Evolutionary conservation across 2,797 vertebrate species (phyloP), one percentile per base, ranked within the genome.

Genomic region (Syngnathus acus): DNA sequence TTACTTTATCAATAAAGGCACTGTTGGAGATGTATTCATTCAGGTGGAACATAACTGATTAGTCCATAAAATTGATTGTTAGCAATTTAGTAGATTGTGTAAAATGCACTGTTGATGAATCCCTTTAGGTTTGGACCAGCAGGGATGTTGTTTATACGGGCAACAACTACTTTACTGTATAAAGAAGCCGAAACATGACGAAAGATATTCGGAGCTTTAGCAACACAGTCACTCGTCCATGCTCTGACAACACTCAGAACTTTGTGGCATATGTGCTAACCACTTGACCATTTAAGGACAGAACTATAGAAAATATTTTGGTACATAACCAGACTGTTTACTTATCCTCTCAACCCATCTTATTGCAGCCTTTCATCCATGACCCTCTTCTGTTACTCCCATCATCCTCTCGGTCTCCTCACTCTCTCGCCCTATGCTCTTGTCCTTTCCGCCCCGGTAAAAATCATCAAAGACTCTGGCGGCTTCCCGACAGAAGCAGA

Each of bases 401-500:
- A 59, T 65, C 59, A 62, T 59, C 37, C 60, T 40, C 53, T 59
- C 62, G 37, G n/a, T 64, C 23, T 66, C 51, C 19, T 69, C 21
- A 0, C 60, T 63, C 0, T 0, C 67, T 69, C 51, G 26, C 42
- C 59, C 50, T 42, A 42, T 45, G 39, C 37, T 61, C 17, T 59
- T 66, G 65, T 67, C 55, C 63, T 70, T 63, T 17, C 62, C 73
- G 63, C 53, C 71, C 74, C 40, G 32, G 64, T 38, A 43, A 19
- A 16, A 72, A 23, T 62, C 43, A 68, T 67, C 19, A 42, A 6
- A 62, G 40, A 62, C 38, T 62, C 39, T 23, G 40, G 40, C 14
- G 39, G 60, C n/a, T n/a, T 62, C 40, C 40, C 13, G 13, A 43
- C 60, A 62, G 60, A 43, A 62, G 64, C 14, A 66, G 10, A 48